Conservation (phyloP, 1,140 invertebrate genomes). For the Lysiphlebus fabarum region DNA sequence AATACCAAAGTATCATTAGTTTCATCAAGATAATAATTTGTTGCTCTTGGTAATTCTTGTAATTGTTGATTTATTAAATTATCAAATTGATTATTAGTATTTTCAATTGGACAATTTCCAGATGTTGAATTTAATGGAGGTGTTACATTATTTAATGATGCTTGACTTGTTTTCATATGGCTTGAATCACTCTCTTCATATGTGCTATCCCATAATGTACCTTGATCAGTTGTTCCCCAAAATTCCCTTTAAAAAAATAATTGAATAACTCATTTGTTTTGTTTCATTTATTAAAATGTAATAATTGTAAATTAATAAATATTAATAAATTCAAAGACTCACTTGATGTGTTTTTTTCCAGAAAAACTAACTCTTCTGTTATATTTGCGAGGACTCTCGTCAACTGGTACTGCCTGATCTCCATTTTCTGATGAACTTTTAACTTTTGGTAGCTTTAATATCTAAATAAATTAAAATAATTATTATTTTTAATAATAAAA, state of each 20-base stretch:
- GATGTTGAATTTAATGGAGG: neutral
- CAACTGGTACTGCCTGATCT: slow-evolving; percentile 26
- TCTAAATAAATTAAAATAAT: slow-evolving; percentile 24
- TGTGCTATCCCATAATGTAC: slow-evolving; percentile 41
- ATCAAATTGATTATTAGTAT: no score
- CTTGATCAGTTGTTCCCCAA: slow-evolving; percentile 38
- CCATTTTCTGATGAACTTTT: slow-evolving; percentile 31
- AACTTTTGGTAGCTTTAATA: slow-evolving; percentile 36
- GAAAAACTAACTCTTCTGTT: slow-evolving; percentile 43
- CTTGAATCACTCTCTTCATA: slow-evolving; percentile 41
- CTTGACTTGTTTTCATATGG: slow-evolving; percentile 20
- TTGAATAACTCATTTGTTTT: slow-evolving; percentile 1
- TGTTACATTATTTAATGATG: neutral
- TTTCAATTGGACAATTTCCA: no score
- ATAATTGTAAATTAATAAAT: neutral
- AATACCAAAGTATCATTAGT: no score
- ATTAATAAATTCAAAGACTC: slow-evolving; percentile 23
- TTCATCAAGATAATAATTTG: no score
- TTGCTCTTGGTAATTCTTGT: no score
- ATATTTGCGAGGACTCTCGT: slow-evolving; percentile 30
- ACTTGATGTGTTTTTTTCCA: slow-evolving; percentile 44
- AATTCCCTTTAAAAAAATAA: slow-evolving; percentile 38
- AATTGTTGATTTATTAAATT: no score
- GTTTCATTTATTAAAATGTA: neutral
- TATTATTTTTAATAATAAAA: neutral